Base-by-base conservation (phyloP, 2,888 invertebrate species). In the Patella ulyssiponensis region DNA sequence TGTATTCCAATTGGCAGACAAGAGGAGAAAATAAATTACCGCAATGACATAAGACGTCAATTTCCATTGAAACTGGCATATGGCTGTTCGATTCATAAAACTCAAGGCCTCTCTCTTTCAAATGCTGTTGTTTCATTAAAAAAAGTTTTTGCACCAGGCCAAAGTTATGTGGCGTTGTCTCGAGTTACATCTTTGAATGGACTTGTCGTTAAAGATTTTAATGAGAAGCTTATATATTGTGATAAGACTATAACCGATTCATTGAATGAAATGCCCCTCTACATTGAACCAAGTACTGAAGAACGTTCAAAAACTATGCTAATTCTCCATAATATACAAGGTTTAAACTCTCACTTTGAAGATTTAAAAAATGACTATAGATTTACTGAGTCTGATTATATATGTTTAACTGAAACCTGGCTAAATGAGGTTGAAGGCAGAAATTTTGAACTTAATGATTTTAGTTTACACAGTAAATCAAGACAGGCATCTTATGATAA, bases 101-200 rank as follows among this genome's bases (percentile, higher is more conserved):
- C 78, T 23, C 80, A 80, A 51, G 80, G 80, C 23, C 27, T 77
- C 12, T 78, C 76, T 3, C 70, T 75, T 11, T 20, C 71, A 14
- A 58, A 71, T 33, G 74, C 74, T 52, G 78, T 79, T 58, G 77
- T 80, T 51, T 71, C 69, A 11, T 71, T 80, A 23, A 69, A 76
- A 14, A 76, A 69, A 71, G 64, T 70, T 20, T 80, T 80, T 76
- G 69, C 76, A 44, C 64, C 54, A 20, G 80, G 80, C 3, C 78
- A 78, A 69, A 76, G 78, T 23, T 80, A 80, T 76, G 80, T 80
- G 33, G 80, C 80, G n/a, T 58, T 80, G 11, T 74, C 78, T 20
- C 70, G 80, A 17, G 80, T 78, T 4, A 80, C 74, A 7, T 76
- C 80, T 64, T 44, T 71, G 27, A 33, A 74, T n/a, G 80, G 80